These are phyloP conservation scores for Trichopria drosophilae DNA, from an alignment of 2,888 invertebrate species.

Conservation along the genomic window DNA sequence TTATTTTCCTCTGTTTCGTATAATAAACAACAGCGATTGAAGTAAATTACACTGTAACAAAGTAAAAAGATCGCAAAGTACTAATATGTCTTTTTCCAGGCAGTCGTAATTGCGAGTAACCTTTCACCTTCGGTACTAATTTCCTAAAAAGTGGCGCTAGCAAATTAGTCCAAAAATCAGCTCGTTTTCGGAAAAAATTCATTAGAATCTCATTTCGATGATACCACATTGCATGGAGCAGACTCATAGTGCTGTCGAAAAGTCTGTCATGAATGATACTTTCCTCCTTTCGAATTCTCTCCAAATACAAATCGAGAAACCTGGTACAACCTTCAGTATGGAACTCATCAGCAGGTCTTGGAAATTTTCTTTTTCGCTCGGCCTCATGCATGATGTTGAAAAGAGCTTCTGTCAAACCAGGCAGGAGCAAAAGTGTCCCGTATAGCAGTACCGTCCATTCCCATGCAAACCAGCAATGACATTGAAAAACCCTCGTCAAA, in stretches of 20 bases:
- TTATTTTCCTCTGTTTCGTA: too few species aligned
- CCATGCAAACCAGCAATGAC: slow-evolving; percentile 65
- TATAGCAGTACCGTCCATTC: slow-evolving; percentile 64
- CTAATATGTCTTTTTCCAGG: too few species aligned
- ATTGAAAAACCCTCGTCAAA: slow-evolving; percentile 64
- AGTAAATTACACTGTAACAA: too few species aligned
- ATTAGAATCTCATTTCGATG: slow-evolving; percentile 56
- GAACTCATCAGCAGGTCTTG: slow-evolving; percentile 53
- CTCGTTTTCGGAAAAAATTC: slow-evolving; percentile 53
- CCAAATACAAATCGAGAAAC: slow-evolving; percentile 52
- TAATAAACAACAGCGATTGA: too few species aligned
- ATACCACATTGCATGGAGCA: slow-evolving; percentile 57
- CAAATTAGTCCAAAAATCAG: slow-evolving; percentile 55
- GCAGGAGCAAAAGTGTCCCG: slow-evolving; percentile 63
- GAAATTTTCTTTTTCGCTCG: slow-evolving; percentile 53
- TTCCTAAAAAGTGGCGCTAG: slow-evolving; percentile 53
- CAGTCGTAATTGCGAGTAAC: slow-evolving; percentile 56
- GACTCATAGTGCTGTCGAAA: slow-evolving; percentile 55
- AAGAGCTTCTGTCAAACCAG: slow-evolving; percentile 56
- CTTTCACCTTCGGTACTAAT: slow-evolving; percentile 45
- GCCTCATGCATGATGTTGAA: slow-evolving; percentile 57
- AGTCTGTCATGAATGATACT: slow-evolving; percentile 52
- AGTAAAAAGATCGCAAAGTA: too few species aligned
- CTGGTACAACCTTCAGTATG: slow-evolving; percentile 55
- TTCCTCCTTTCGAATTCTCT: slow-evolving; percentile 50